Base-by-base conservation (phyloP, 2,888 invertebrate species). In the Ectobius pallidus region DNA sequence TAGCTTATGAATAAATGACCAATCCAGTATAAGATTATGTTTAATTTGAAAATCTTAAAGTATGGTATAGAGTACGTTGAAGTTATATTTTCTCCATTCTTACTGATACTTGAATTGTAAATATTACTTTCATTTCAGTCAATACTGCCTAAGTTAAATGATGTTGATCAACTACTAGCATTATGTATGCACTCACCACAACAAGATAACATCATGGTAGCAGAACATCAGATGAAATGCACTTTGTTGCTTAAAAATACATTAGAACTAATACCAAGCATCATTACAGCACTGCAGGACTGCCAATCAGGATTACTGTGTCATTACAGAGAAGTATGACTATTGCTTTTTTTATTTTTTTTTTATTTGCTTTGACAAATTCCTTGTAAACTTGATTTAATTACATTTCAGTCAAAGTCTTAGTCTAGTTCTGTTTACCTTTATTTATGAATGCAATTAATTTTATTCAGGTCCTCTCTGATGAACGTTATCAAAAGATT, bases 161-260 rank as follows among this genome's bases (percentile, higher is more conserved):
- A 94, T 76, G 87, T 95, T n/a, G 95, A 96, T 78, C 90, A 90
- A 79, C 86, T 96, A 20, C 83, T 96, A 18, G 86, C 90, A 3
- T 84, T 87, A 79, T 87, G 86, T 81, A 87, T 83, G 44, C 81
- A 87, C 65, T 80, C 86, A 11, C 85, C 86, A 0, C 84, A 85
- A 49, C 81, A 82, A 70, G 84, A 85, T 70, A 84, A 84, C 4
- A 80, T 86, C 22, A 83, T 82, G 63, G 84, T 85, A 27, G 91
- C 93, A 0, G 94, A 95, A 79, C 88, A 88, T 1, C 92, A 94
- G 81, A 85, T 96, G 46, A 93, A 92, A 79, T 92, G 93, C 80
- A 86, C 91, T 0, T 84, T 96, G 16, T 84, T 91, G 7, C 82
- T 97, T 39, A 96, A 96, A 82, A 90, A 90, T 58, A 88, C 91